These are phyloP conservation scores for Pipistrellus nathusii DNA, from an alignment of 2,797 vertebrate genomes.

Conservation along the genomic window DNA sequence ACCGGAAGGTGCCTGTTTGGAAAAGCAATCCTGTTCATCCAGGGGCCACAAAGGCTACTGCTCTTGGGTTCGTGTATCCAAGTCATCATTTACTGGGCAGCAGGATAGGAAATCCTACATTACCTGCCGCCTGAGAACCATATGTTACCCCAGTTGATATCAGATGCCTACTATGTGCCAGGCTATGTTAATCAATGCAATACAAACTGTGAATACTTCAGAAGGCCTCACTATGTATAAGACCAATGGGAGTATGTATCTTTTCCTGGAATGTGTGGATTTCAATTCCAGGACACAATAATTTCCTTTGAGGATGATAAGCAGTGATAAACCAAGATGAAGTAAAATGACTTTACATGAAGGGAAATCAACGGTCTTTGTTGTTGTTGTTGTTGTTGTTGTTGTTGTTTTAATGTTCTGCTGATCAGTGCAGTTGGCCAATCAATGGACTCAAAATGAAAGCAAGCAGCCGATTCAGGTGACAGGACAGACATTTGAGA, in stretches of 20 bases:
- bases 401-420: not conserved
- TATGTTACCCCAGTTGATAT: not conserved
- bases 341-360: conserved; percentile 54
- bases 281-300: conserved; percentile 28
- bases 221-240: not conserved
- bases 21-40: not conserved
- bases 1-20: not conserved
- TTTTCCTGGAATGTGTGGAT: not conserved
- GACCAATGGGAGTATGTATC: not conserved
- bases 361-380: not conserved
- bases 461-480: not conserved
- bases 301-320: conserved; percentile 31
- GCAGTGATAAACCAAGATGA: not conserved
- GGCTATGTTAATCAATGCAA: not conserved
- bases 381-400: not conserved
- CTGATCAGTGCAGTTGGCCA: not conserved
- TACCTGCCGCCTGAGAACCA: not conserved
- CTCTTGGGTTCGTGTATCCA: not conserved
- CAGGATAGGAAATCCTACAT: not conserved
- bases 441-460: conserved; percentile 20
- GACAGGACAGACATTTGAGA: conserved; percentile 39
- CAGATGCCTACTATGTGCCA: not conserved
- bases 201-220: not conserved
- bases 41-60: not conserved
- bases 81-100: not conserved